phyloP scores from a whole-genome alignment of 2,888 invertebrate genomes.

The Drymonia ruficornis region DNA sequence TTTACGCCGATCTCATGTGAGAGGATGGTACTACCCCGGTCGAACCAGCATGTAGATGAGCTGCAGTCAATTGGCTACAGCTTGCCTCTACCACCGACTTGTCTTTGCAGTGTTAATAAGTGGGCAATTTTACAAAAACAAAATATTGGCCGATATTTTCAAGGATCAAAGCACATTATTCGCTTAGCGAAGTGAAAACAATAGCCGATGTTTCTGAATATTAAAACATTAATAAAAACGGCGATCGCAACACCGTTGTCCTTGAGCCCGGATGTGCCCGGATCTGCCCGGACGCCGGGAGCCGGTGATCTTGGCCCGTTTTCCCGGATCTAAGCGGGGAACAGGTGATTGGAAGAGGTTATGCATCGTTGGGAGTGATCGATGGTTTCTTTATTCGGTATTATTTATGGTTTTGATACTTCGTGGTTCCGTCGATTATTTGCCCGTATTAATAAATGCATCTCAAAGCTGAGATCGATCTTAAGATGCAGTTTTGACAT shows the following conservation, averaged over 20 bases:
- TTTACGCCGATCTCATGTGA: too few species aligned
- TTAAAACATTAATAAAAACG: constrained; percentile 1
- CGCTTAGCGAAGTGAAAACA: not conserved
- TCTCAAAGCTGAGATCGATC: too few species aligned
- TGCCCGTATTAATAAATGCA: too few species aligned
- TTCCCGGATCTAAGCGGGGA: not conserved
- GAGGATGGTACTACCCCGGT: too few species aligned
- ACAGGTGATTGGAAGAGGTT: not conserved
- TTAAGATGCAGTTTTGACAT: too few species aligned
- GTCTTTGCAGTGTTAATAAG: too few species aligned
- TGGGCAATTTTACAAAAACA: too few species aligned
- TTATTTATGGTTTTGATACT: not conserved
- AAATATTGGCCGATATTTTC: too few species aligned
- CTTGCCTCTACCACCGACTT: too few species aligned
- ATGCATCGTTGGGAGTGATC: not conserved
- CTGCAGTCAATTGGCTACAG: too few species aligned
- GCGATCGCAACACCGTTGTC: not conserved
- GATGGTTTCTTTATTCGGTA: not conserved
- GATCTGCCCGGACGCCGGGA: not conserved
- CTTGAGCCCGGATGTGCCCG: not conserved
- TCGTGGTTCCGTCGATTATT: too few species aligned
- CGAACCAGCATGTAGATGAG: too few species aligned
- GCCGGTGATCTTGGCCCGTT: not conserved
- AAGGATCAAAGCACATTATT: not conserved
- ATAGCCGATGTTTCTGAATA: not conserved